Base-by-base conservation (phyloP, 2,888 invertebrate genomes). In the Hyalella azteca region DNA sequence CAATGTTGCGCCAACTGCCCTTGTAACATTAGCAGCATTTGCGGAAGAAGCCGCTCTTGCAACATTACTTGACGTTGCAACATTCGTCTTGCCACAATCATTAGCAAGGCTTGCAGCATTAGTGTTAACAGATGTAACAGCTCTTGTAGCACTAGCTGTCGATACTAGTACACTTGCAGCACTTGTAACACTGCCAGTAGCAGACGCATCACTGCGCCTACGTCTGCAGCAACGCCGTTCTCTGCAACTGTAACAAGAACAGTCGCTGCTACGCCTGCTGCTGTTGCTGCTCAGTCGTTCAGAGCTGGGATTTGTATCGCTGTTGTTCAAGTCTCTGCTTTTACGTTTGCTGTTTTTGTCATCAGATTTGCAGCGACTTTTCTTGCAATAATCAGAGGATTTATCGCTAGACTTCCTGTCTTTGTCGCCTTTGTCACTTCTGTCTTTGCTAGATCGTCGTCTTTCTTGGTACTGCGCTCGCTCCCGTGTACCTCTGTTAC, bases 211-310 rank as follows among this genome's bases (percentile, higher is more conserved):
- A 36, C 66, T 66, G 3, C n/a, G 9, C 0, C 36, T 32, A 32
- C 66, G 66, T 36, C 39, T 32, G 66, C 66, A 66, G 19, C 66
- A 66, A 13, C 66, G 32, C 66, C 66, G 66, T 36, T 66, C 66
- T 19, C 66, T 66, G 39, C 66, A 66, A 36, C 66, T 66, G 39
- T 66, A 36, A 36, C 66, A 66, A 19, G 66, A 66, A 19, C 66
- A 66, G 66, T 66, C 66, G 36, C 66, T 66, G 36, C 66, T 66
- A 15, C 66, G 36, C 3, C 66, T 32, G 66, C 36, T 36, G 66
- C 66, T 29, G 36, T 36, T 66, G 39, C 66, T 36, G 39, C 26
- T 26, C 26, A 26, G 3, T 29, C 9, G 3, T 7, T 26, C 26
- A 11, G 29, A 29, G 22, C 54, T 22, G 7, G 9, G 36, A 32